Percentiles rank a stretch among this genome's conserved stretches.
These are phyloP conservation scores for Polypterus senegalus DNA, from an alignment of 2,113 vertebrate species.

Conservation along the genomic window DNA sequence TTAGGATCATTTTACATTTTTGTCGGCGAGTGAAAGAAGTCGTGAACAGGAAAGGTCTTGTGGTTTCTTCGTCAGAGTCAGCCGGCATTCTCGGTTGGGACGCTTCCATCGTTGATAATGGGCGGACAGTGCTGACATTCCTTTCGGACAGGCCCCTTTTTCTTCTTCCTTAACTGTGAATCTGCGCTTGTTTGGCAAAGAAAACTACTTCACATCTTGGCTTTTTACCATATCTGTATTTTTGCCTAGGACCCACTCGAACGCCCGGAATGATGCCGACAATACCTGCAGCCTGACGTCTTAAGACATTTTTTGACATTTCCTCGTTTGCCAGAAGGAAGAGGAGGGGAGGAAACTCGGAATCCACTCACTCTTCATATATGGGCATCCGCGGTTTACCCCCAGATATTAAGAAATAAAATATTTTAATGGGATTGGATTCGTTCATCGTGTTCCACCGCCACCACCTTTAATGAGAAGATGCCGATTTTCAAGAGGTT, in stretches of 20 bases:
- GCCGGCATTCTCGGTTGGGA: constrained; percentile 9
- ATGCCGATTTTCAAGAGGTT: constrained; percentile 69
- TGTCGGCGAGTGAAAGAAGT: constrained; percentile 17
- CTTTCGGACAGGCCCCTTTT: constrained; percentile 26
- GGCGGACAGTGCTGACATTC: constrained; percentile 15
- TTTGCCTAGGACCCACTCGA: constrained; percentile 10
- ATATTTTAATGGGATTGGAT: constrained; percentile 44
- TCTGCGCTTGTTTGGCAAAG: constrained; percentile 14
- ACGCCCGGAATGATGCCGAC: constrained; percentile 23
- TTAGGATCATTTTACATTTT: constrained; percentile 19
- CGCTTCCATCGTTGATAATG: constrained; percentile 23
- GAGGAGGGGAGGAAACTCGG: constrained; percentile 17
- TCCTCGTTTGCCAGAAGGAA: constrained; percentile 3
- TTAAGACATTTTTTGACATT: constrained; percentile 21
- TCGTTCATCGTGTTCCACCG: constrained; percentile 18
- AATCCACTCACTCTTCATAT: too few species aligned
- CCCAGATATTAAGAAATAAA: constrained; percentile 14
- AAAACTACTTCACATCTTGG: constrained; percentile 22
- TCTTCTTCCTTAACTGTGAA: constrained; percentile 25
- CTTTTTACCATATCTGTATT: not conserved
- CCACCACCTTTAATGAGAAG: constrained; percentile 37
- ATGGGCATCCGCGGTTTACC: too few species aligned
- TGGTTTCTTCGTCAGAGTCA: not conserved
- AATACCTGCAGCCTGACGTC: constrained; percentile 19
- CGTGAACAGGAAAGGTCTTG: constrained; percentile 23